phyloP scores from a whole-genome alignment of 2,888 invertebrate species.

The Phortica magna region DNA sequence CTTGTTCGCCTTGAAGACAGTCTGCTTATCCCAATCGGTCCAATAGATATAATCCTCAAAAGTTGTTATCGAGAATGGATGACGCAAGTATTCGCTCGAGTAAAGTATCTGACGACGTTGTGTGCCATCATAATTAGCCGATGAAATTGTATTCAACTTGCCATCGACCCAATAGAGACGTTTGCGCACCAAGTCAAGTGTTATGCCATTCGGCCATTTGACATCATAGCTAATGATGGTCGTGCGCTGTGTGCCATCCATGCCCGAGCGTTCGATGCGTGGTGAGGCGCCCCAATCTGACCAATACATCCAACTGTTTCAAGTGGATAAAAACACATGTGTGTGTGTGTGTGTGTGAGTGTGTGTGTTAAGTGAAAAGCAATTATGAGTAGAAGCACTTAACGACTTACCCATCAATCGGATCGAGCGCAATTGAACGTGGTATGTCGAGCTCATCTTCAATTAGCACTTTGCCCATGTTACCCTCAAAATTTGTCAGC shows the following conservation, averaged over 20 bases:
- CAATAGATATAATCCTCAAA: constrained; percentile 99
- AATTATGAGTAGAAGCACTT: not conserved
- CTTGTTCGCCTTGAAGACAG: constrained; percentile 94
- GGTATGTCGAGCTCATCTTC: constrained; percentile 93
- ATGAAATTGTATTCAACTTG: constrained; percentile 92
- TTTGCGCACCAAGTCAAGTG: constrained; percentile 92
- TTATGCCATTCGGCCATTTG: constrained; percentile 97
- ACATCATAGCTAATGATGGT: constrained; percentile 91
- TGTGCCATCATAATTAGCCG: constrained; percentile 92
- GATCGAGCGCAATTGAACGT: constrained; percentile 95
- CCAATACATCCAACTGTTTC: constrained; percentile 94
- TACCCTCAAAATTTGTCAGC: constrained; percentile 93
- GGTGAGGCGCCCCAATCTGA: constrained; percentile 97
- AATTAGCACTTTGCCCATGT: constrained; percentile 93
- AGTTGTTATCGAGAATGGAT: constrained; percentile 98
- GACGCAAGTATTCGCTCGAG: constrained; percentile 88
- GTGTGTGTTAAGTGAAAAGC: not conserved
- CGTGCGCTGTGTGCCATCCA: constrained; percentile 95
- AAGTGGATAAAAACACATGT: not conserved
- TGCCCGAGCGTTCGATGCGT: constrained; percentile 96
- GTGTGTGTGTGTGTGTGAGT: not conserved
- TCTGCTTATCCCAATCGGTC: constrained; percentile 98
- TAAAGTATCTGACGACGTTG: constrained; percentile 87
- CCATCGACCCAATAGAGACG: constrained; percentile 98
- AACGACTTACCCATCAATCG: constrained; percentile 82